Evolutionary conservation across 2,113 vertebrate species (phyloP).

Genomic region (Periophthalmus modestus): DNA sequence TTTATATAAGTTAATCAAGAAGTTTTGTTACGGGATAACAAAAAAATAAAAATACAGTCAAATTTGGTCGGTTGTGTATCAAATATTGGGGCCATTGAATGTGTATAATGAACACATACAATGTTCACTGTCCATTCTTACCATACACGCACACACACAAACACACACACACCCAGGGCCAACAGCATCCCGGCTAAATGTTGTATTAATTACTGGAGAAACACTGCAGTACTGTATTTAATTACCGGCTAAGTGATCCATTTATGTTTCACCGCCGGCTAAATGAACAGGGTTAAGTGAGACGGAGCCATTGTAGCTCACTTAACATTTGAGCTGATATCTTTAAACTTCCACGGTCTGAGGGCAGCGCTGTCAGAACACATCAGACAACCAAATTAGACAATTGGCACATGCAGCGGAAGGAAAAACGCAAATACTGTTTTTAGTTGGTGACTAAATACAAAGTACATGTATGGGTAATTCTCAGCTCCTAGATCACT

Average conservation of each 20-base stretch:
- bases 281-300: slow-evolving; percentile 74
- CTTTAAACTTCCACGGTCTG: slow-evolving; percentile 60
- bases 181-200: slow-evolving; percentile 66
- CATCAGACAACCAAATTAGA: slow-evolving; percentile 62
- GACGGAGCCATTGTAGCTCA: slow-evolving; percentile 67
- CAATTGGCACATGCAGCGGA: slow-evolving; percentile 41
- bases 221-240: slow-evolving; percentile 72
- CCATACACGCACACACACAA: slow-evolving; percentile 4
- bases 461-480: no score
- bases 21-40: no score
- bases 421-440: background rate
- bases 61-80: background rate
- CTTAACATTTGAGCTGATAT: slow-evolving; percentile 74
- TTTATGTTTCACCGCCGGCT: slow-evolving; percentile 67
- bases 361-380: slow-evolving; percentile 54
- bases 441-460: background rate
- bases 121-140: background rate
- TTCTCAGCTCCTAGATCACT: background rate
- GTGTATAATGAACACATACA: background rate
- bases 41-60: background rate
- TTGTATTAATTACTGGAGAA: slow-evolving; percentile 73
- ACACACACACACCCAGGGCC: slow-evolving; percentile 26
- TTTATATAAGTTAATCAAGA: no score
- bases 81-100: background rate
- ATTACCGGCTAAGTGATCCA: slow-evolving; percentile 78